Evolutionary conservation across 2,888 invertebrate genomes (phyloP), one percentile per base, ranked within the genome.

Genomic region (Ypsolopha sequella): DNA sequence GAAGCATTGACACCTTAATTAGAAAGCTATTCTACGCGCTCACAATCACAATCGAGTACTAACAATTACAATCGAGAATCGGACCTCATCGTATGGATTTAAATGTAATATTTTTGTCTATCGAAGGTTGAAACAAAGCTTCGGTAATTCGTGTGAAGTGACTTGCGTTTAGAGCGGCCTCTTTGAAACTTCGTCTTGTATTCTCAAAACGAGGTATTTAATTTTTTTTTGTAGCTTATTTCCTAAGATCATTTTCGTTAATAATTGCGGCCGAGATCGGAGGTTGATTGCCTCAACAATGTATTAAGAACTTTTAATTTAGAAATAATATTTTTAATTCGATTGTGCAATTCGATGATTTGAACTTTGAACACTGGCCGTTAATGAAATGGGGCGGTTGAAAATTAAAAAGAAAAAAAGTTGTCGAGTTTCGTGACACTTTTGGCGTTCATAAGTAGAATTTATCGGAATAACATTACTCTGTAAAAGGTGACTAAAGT

Each of bases 131-230:
- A 84, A 84, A 85, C 82, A 84, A 54, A 84, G 77, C 68, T 59
- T 58, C 66, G 61, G 66, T 84, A 80, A 84, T 85, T 81, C 82
- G 84, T 85, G 77, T 84, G 82, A 76, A 79, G 71, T 86, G 85
- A 86, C 85, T 85, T 82, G 84, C 84, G 67, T 68, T 79, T 76
- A 72, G 65, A 6, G 53, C 61, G 60, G 53, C 51, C 53, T 68
- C 75, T 73, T 81, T 81, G 81, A 80, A 66, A 62, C 73, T 69
- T 62, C 64, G 65, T 69, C 67, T 69, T 33, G 69, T 71, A 72
- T 77, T 78, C 73, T 76, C 65, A 71, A 76, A 76, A 70, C 68
- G 74, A 69, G 65, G 70, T 73, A 65, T 75, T 74, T 68, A 65
- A 62, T 68, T 72, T 74, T 76, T 74, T 74, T 72, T 64, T 62